Conservation (phyloP, 2,797 vertebrate genomes). For the Kryptolebias ocellatus region DNA sequence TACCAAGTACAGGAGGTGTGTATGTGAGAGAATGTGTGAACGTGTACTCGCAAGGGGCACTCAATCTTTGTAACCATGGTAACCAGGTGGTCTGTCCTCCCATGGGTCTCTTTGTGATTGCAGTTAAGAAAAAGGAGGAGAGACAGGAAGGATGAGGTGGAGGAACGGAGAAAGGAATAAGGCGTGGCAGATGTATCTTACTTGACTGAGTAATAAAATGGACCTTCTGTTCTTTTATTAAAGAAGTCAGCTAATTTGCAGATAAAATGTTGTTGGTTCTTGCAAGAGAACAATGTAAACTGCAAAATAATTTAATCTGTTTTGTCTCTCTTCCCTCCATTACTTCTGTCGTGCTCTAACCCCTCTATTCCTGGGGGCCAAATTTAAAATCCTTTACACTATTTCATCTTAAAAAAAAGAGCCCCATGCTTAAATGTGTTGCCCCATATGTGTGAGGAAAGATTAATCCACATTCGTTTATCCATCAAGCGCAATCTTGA, state of each 20-base stretch:
- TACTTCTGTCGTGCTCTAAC: constrained; percentile 40
- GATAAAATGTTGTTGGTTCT: constrained; percentile 5
- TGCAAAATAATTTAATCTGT: constrained; percentile 27
- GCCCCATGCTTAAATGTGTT: constrained; percentile 27
- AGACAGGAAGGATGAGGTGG: background rate
- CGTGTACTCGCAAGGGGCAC: constrained; percentile 34
- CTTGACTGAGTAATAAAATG: constrained; percentile 1
- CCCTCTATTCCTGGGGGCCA: constrained; percentile 54
- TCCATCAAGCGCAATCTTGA: constrained; percentile 40
- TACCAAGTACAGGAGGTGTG: constrained; percentile 15
- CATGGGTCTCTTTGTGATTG: constrained; percentile 61
- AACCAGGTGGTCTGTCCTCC: constrained; percentile 72
- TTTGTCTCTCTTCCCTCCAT: constrained; percentile 30
- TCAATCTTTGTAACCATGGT: constrained; percentile 69
- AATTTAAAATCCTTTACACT: constrained; percentile 51
- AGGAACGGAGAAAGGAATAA: constrained; percentile 8
- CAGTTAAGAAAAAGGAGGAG: constrained; percentile 39
- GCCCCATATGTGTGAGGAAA: constrained; percentile 26
- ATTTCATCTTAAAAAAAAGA: constrained; percentile 64
- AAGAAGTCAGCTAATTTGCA: background rate
- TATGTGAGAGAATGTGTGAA: constrained; percentile 27
- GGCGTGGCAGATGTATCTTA: constrained; percentile 19
- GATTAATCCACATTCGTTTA: constrained; percentile 58
- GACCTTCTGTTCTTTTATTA: background rate
- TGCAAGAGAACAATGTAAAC: constrained; percentile 8